Evolutionary conservation across 2,888 invertebrate genomes (phyloP).

Genomic region (Erebia palarica): DNA sequence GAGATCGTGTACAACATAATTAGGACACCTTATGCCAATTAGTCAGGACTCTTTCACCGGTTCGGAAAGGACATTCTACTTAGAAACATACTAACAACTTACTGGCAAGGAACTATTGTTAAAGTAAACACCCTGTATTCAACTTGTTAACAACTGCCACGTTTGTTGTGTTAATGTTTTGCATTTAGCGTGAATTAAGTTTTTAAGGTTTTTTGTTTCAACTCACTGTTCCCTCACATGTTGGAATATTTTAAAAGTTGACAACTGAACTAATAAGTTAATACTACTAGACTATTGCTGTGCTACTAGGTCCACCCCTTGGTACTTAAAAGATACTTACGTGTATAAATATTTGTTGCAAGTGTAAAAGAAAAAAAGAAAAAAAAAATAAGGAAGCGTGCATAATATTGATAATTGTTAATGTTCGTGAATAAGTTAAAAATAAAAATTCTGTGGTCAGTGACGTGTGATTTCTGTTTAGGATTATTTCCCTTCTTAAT

Average conservation of each 20-base stretch:
- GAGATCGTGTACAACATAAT: too few relatives aligned
- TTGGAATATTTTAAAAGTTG: constrained; percentile 7
- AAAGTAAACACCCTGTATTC: constrained; percentile 9
- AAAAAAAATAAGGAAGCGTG: constrained; percentile 48
- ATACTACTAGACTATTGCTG: neutral
- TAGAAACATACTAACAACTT: too few relatives aligned
- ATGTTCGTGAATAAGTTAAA: constrained; percentile 47
- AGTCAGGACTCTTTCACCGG: too few relatives aligned
- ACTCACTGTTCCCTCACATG: constrained; percentile 17
- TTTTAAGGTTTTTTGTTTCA: constrained; percentile 7
- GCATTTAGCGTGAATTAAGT: constrained; percentile 35
- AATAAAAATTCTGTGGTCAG: constrained; percentile 43
- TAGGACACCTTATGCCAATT: too few relatives aligned
- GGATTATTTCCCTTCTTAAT: constrained; percentile 43
- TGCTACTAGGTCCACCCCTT: constrained; percentile 34
- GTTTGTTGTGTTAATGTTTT: constrained; percentile 36
- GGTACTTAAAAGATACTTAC: constrained; percentile 57
- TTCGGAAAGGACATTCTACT: too few relatives aligned
- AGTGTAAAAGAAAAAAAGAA: constrained; percentile 43
- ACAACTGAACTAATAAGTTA: neutral
- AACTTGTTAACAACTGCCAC: constrained; percentile 24
- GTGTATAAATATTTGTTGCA: constrained; percentile 49
- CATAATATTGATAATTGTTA: constrained; percentile 60
- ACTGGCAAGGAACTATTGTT: neutral
- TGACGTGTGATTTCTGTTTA: constrained; percentile 46